phyloP scores from a whole-genome alignment of 2,888 invertebrate species.

The Agriotes lineatus region DNA sequence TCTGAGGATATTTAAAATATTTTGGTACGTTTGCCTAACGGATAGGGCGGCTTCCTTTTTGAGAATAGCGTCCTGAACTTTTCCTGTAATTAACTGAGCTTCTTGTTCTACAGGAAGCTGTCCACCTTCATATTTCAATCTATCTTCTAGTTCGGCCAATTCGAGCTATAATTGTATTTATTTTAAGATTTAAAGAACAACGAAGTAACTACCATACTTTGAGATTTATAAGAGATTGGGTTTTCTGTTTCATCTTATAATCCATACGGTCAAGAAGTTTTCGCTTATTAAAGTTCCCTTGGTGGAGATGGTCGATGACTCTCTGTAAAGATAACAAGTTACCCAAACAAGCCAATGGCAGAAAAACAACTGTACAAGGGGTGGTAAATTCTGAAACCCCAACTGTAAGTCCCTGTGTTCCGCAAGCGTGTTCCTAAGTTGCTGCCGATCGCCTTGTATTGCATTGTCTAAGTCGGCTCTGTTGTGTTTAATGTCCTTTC shows the following conservation, averaged over 20 bases:
- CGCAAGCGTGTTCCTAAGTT: slow-evolving; percentile 70
- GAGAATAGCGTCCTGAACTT: slow-evolving; percentile 73
- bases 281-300: slow-evolving; percentile 73
- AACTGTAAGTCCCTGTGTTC: slow-evolving; percentile 72
- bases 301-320: slow-evolving; percentile 72
- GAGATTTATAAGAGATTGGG: slow-evolving; percentile 70
- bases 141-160: slow-evolving; percentile 69
- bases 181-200: background rate
- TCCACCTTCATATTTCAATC: slow-evolving; percentile 68
- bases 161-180: slow-evolving; percentile 63
- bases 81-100: slow-evolving; percentile 72
- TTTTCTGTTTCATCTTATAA: slow-evolving; percentile 72
- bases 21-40: slow-evolving; percentile 73
- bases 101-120: slow-evolving; percentile 68
- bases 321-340: slow-evolving; percentile 68
- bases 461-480: slow-evolving; percentile 72
- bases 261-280: slow-evolving; percentile 73
- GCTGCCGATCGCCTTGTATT: slow-evolving; percentile 72
- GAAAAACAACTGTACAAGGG: slow-evolving; percentile 60
- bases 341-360: no score
- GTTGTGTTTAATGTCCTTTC: slow-evolving; percentile 70
- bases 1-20: slow-evolving; percentile 73
- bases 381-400: slow-evolving; percentile 67
- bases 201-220: slow-evolving; percentile 67
- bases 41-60: slow-evolving; percentile 75